Conservation (phyloP, 2,113 vertebrate genomes). For the Pelmatolapia mariae region DNA sequence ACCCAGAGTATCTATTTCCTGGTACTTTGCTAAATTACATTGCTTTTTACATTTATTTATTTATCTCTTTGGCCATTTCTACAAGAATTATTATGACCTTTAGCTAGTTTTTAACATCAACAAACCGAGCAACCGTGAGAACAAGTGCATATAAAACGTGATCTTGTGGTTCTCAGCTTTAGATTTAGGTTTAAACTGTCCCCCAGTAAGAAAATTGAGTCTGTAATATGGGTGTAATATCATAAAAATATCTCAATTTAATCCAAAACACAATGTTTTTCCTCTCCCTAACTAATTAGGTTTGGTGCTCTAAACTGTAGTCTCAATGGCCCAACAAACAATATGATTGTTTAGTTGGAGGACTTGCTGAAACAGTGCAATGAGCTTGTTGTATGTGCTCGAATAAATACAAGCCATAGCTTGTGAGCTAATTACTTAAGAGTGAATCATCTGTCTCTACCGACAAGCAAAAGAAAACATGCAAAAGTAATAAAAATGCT, state of each 20-base stretch:
- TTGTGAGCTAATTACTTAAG: not conserved
- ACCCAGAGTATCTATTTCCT: slow-evolving; percentile 22
- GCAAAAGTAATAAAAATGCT: not conserved
- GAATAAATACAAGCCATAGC: not conserved
- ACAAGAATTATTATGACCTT: not conserved
- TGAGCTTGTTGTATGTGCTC: not conserved
- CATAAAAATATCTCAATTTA: not conserved
- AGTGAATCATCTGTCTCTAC: not conserved
- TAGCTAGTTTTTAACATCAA: not conserved
- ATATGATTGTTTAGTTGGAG: not conserved
- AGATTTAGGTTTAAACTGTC: not conserved
- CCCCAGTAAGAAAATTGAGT: not conserved
- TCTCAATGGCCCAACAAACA: not conserved
- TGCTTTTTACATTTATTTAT: not conserved
- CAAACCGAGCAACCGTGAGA: not conserved
- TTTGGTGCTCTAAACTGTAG: not conserved
- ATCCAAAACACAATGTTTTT: not conserved
- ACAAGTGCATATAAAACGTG: not conserved
- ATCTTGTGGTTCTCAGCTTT: not conserved
- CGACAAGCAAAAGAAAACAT: not conserved
- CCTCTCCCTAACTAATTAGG: not conserved
- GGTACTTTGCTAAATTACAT: not conserved
- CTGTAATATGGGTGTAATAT: not conserved
- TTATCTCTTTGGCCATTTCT: not conserved
- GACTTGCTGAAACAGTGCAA: not conserved